Evolutionary conservation across 2,888 invertebrate species (phyloP).

Genomic region (Malthinus flaveolus): DNA sequence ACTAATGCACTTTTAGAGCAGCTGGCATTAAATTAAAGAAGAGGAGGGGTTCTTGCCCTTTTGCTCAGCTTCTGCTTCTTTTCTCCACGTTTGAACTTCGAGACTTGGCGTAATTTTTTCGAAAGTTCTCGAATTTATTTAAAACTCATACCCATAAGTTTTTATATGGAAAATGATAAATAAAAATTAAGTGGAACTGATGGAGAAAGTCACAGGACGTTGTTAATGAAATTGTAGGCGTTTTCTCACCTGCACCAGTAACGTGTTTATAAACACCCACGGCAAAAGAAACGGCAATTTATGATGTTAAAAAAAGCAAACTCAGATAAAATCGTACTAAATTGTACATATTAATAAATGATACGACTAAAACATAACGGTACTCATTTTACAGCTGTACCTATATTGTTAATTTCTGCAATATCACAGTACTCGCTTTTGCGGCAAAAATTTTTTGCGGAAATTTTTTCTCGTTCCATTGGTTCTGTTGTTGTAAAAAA

Average conservation of each 20-base stretch:
- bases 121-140: slow-evolving; percentile 3
- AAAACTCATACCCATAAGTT: background rate
- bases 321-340: slow-evolving; percentile 36
- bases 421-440: no score
- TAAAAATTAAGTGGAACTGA: slow-evolving; percentile 22
- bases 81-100: no score
- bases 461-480: no score
- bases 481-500: background rate
- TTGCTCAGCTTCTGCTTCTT: no score
- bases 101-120: background rate
- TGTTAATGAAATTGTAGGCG: slow-evolving; percentile 30
- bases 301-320: slow-evolving; percentile 27
- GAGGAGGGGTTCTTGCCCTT: no score
- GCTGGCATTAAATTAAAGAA: no score
- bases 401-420: background rate
- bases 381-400: slow-evolving; percentile 3
- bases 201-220: slow-evolving; percentile 29
- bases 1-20: no score
- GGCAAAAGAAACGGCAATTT: slow-evolving; percentile 25
- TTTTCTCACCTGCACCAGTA: slow-evolving; percentile 31
- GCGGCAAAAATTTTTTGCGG: no score
- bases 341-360: slow-evolving; percentile 38
- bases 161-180: background rate
- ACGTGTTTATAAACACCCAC: slow-evolving; percentile 27
- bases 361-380: slow-evolving; percentile 4